phyloP scores from a whole-genome alignment of 2,113 vertebrate genomes.

The Candoia aspera region DNA sequence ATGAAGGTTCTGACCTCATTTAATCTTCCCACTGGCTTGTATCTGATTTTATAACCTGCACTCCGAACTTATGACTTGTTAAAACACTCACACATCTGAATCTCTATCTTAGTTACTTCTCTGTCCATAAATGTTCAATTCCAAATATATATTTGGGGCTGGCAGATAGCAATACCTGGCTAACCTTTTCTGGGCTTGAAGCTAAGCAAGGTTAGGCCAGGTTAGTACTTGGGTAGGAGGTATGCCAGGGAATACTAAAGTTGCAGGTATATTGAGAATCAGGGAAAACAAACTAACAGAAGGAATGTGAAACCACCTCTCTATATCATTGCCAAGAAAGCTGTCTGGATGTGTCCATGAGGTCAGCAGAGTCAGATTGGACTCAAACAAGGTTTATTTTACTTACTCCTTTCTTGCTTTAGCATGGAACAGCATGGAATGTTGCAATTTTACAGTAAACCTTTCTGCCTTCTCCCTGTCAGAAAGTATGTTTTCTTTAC shows the following conservation, averaged over 20 bases:
- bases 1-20: constrained; percentile 1
- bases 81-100: background rate
- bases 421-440: background rate
- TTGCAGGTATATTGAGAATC: background rate
- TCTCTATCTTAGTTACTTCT: background rate
- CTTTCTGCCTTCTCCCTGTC: background rate
- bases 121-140: background rate
- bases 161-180: background rate
- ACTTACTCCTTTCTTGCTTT: background rate
- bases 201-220: background rate
- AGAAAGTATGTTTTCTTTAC: background rate
- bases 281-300: background rate
- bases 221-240: background rate
- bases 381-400: background rate
- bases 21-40: background rate
- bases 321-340: background rate
- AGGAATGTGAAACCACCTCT: background rate
- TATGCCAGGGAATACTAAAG: background rate
- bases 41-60: constrained; percentile 3
- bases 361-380: background rate
- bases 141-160: background rate
- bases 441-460: background rate
- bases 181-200: background rate
- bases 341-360: background rate
- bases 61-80: background rate